phyloP scores from a whole-genome alignment of 2,888 invertebrate species.

The Apotomis capreana region DNA sequence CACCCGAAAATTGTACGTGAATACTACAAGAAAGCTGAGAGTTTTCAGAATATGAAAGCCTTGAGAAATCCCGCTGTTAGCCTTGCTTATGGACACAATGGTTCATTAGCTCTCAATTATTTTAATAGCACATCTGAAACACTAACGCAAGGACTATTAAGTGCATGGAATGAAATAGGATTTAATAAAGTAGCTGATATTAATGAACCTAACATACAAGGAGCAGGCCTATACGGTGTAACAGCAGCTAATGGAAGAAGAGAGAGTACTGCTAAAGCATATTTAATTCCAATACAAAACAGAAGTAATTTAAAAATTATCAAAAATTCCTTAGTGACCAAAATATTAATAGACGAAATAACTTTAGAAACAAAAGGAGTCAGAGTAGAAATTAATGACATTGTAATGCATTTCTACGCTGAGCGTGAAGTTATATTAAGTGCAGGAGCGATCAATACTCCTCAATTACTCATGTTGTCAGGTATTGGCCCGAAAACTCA shows the following conservation, averaged over 20 bases:
- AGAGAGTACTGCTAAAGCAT: constrained; percentile 77
- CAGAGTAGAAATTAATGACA: constrained; percentile 57
- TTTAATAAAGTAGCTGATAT: constrained; percentile 64
- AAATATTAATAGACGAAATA: constrained; percentile 72
- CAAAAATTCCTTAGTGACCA: constrained; percentile 76
- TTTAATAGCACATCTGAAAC: constrained; percentile 70
- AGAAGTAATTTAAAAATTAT: constrained; percentile 66
- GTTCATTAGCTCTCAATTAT: constrained; percentile 72
- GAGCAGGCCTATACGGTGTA: constrained; percentile 74
- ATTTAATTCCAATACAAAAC: constrained; percentile 57
- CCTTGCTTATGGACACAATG: constrained; percentile 66
- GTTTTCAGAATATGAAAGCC: constrained; percentile 56
- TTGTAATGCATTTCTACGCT: constrained; percentile 51
- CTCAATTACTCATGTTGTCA: constrained; percentile 72
- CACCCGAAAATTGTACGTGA: constrained; percentile 61
- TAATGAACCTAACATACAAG: constrained; percentile 72
- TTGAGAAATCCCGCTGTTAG: constrained; percentile 50
- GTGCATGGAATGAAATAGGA: constrained; percentile 74
- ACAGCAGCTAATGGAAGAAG: constrained; percentile 76
- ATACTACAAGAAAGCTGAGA: constrained; percentile 81
- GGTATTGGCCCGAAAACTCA: constrained; percentile 74
- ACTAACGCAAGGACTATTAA: constrained; percentile 56
- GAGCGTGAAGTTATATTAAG: constrained; percentile 68
- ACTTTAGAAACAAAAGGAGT: constrained; percentile 68
- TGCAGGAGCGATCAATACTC: constrained; percentile 66